Conservation (phyloP, 2,797 vertebrate genomes). For the Miichthys miiuy region DNA sequence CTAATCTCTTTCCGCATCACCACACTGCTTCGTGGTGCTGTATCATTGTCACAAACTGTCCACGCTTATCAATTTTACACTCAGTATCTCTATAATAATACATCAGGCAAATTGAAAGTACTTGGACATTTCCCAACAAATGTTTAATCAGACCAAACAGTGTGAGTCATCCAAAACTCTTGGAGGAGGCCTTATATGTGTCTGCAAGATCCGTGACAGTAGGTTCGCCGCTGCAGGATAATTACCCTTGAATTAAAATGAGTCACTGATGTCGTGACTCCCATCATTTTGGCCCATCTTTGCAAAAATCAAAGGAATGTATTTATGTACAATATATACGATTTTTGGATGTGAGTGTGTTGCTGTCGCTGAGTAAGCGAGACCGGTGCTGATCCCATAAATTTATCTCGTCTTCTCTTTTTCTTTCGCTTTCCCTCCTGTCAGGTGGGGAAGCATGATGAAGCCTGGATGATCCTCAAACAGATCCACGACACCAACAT, state of each 20-base stretch:
- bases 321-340: conserved; percentile 9
- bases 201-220: conserved; percentile 51
- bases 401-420: conserved; percentile 57
- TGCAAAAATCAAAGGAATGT: conserved; percentile 52
- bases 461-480: conserved; percentile 99
- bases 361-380: conserved; percentile 40
- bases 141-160: conserved; percentile 48
- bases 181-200: conserved; percentile 14
- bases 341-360: conserved; percentile 29
- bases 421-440: conserved; percentile 50
- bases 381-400: conserved; percentile 48
- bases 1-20: neutral
- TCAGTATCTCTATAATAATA: neutral
- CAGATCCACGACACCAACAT: conserved; percentile 99
- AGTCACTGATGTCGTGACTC: conserved; percentile 71
- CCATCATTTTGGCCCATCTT: conserved; percentile 46
- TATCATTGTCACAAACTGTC: conserved; percentile 12
- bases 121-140: conserved; percentile 38
- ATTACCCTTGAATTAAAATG: conserved; percentile 73
- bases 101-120: conserved; percentile 25
- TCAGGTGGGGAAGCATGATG: conserved; percentile 97
- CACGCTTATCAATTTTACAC: conserved; percentile 3
- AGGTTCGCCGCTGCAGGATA: conserved; percentile 48
- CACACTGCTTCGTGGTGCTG: neutral
- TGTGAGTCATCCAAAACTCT: conserved; percentile 49